Evolutionary conservation across 2,113 vertebrate genomes (phyloP), one percentile per base, ranked within the genome.

Genomic region (Chaetorhynchus papuensis): DNA sequence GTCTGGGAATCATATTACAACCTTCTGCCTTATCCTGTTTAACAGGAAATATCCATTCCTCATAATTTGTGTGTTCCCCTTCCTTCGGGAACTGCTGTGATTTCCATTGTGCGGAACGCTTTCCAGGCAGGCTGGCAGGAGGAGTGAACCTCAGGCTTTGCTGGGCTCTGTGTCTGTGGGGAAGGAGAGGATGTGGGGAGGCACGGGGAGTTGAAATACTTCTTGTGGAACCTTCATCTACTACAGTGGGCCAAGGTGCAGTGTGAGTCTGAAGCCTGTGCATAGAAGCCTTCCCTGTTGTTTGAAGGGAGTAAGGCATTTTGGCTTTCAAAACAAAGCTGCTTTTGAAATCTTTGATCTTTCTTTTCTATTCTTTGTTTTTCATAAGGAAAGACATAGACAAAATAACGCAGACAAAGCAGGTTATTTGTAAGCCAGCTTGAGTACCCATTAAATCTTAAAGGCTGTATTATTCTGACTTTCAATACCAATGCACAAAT

Each of bases 371-470:
- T 93, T 95, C 95, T 93, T 96, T 87, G 75, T 93, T 96, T 95
- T 94, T 90, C 84, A 66, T 94, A 94, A 96, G 78, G 94, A 71
- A 95, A 94, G 76, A 91, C 59, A 35, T 45, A 83, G 96, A 94
- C 70, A 84, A 97, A 97, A 89, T 94, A 92, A 83, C 95, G 89
- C 93, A 94, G 95, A 95, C 90, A 97, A 96, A 97, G 97, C 96
- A 93, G 96, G 97, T 96, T 97, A 96, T 97, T 95, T 96, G 96
- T 95, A 94, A 96, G 92, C 94, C 97, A 97, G 97, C 96, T 94
- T 93, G 97, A 97, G 97, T 97, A 96, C 96, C 83, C 95, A 97
- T 98, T 98, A 97, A 96, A 98, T 97, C 98, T 98, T 97, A 97
- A 97, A 97, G 97, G 96, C 94, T 93, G 94, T 92, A 96, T 97